Evolutionary conservation across 2,113 vertebrate species (phyloP).

Genomic region (Daubentonia madagascariensis): DNA sequence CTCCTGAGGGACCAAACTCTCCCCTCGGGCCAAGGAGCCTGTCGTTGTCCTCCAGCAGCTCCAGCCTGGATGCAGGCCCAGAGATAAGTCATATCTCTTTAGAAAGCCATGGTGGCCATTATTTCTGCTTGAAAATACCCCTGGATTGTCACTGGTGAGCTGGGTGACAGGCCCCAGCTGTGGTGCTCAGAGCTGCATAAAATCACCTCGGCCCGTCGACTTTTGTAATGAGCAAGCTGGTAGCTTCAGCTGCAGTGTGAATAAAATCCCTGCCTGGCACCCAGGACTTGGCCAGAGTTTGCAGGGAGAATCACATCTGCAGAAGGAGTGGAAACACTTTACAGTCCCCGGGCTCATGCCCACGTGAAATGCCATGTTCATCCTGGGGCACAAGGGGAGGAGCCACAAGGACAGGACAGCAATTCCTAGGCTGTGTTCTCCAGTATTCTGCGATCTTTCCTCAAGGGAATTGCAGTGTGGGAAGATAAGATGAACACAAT

Average conservation of each 20-base stretch:
- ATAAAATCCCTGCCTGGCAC: background rate
- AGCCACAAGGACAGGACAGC: background rate
- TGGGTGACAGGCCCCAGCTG: background rate
- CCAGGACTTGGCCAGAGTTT: rapidly evolving
- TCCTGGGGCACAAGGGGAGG: rapidly evolving
- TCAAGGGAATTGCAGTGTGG: background rate
- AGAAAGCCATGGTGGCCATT: background rate
- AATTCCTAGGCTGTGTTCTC: background rate
- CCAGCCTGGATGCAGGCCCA: background rate
- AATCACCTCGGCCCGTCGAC: rapidly evolving
- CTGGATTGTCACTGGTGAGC: background rate
- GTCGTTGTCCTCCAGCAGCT: background rate
- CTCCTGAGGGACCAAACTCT: background rate
- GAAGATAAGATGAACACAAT: background rate
- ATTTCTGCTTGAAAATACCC: slow-evolving; percentile 24
- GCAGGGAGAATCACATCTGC: background rate
- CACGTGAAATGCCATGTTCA: rapidly evolving
- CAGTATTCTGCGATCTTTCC: rapidly evolving
- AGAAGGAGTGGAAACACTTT: rapidly evolving
- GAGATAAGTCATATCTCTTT: slow-evolving; percentile 1
- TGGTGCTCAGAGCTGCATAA: background rate
- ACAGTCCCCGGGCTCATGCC: rapidly evolving
- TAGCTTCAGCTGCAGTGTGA: background rate
- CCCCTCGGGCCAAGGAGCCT: background rate
- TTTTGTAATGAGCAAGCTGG: background rate